Base-by-base conservation (phyloP, 2,888 invertebrate species). In the Odontothrips loti region DNA sequence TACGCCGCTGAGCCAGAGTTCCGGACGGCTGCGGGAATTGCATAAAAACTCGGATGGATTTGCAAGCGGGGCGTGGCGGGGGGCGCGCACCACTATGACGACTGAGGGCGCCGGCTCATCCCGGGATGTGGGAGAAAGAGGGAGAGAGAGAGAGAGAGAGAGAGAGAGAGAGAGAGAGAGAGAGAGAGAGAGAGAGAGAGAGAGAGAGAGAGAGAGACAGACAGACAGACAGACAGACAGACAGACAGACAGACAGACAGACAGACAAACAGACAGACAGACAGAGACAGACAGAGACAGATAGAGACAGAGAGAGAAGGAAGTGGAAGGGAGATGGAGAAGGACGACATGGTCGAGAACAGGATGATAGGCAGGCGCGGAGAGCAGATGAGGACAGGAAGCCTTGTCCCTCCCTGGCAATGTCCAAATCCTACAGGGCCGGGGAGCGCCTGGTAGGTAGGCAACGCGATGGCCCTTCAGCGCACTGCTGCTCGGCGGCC, bases 1-100 rank as follows among this genome's bases (percentile, higher is more conserved):
- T 9, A 9, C 27, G 27, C 58, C 58, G n/a, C 58, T n/a, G 17
- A n/a, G 23, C 23, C 27, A 27, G 23, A 27, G 68, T 75, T 75
- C 68, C 68, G 68, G 68, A 75, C 68, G 20, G 15, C 17, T 58
- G 34, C 34, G 34, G 34, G 58, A 75, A 75, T 75, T 75, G 68
- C 68, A 75, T 75, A 75, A 75, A 75, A 75, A 75, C 23, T 75
- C 23, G 17, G 58, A 6, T 17, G 58, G 58, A 58, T 58, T 58
- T 58, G 58, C 58, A 58, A 58, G 58, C 58, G 58, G 58, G 58
- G 12, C 58, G 10, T 10, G 12, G 20, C 6, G 20, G 15, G 17
- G 4, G 4, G 58, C 15, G 58, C 11, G 58, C 58, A 0, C 6
- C 15, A 58, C n/a, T 58, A 6, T 15, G n/a, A 4, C 58, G 58